A percentile compares a stretch with the other conserved stretches of the same genome.
Evolutionary conservation across 2,888 invertebrate genomes (phyloP).

Genomic region (Phaedon cochleariae): DNA sequence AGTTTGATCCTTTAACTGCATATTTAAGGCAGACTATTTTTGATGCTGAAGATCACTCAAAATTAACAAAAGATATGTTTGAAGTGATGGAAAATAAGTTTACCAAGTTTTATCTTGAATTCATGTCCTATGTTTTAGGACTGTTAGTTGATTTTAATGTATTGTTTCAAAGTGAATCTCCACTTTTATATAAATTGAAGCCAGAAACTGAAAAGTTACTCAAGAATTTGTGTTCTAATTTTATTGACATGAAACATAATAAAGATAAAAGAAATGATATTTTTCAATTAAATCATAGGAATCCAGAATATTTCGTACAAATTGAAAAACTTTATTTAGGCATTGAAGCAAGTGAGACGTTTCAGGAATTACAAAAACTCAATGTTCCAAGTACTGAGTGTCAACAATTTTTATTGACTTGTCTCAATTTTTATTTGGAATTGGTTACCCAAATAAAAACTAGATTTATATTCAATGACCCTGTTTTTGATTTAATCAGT

Average conservation of each 20-base stretch:
- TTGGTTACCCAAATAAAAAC: no score
- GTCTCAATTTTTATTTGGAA: no score
- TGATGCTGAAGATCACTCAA: constrained; percentile 46
- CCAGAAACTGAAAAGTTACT: constrained; percentile 17
- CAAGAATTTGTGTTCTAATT: constrained; percentile 16
- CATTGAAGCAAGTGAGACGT: no score
- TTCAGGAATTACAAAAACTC: no score
- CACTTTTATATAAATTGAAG: constrained; percentile 12
- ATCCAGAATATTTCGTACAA: constrained; percentile 14
- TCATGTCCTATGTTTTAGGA: constrained; percentile 44
- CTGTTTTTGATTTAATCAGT: no score
- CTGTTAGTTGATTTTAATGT: constrained; percentile 45
- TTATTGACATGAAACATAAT: constrained; percentile 9
- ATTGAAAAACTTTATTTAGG: no score
- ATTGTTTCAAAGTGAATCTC: constrained; percentile 40
- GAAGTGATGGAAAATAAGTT: constrained; percentile 45
- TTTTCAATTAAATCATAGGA: constrained; percentile 11
- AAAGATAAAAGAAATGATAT: constrained; percentile 8
- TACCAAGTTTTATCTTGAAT: constrained; percentile 46
- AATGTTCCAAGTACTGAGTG: no score
- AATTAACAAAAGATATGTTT: constrained; percentile 40
- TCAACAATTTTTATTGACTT: no score
- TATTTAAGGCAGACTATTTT: constrained; percentile 18
- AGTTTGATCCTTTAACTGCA: no score
- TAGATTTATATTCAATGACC: no score